Conservation (phyloP, 2,113 vertebrate species). For the Daboia siamensis region DNA sequence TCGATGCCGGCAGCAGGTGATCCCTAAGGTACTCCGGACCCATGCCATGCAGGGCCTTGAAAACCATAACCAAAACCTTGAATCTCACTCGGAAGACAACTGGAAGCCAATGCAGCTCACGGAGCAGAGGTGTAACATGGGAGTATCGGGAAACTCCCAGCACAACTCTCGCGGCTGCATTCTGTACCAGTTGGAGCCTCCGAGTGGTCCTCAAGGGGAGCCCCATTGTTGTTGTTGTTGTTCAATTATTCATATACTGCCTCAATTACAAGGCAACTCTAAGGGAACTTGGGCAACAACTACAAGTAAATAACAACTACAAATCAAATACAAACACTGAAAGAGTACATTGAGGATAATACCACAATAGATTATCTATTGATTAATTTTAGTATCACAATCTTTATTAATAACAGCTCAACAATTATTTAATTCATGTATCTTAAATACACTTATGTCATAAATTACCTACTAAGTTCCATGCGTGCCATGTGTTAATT, state of each 20-base stretch:
- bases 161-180: no score
- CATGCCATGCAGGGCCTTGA: no score
- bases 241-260: background rate
- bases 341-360: background rate
- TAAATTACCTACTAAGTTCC: background rate
- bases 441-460: background rate
- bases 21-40: no score
- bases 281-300: background rate
- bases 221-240: background rate
- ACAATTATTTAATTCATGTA: background rate
- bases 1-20: no score
- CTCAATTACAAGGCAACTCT: background rate
- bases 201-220: no score
- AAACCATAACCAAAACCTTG: no score
- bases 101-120: no score
- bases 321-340: background rate
- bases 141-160: no score
- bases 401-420: background rate
- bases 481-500: background rate
- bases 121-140: no score
- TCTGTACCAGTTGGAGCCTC: no score
- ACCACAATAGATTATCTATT: background rate
- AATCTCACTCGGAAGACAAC: no score
- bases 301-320: background rate
- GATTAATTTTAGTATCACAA: background rate